Conservation (phyloP, 2,888 invertebrate genomes). For the Drosophila merina region DNA sequence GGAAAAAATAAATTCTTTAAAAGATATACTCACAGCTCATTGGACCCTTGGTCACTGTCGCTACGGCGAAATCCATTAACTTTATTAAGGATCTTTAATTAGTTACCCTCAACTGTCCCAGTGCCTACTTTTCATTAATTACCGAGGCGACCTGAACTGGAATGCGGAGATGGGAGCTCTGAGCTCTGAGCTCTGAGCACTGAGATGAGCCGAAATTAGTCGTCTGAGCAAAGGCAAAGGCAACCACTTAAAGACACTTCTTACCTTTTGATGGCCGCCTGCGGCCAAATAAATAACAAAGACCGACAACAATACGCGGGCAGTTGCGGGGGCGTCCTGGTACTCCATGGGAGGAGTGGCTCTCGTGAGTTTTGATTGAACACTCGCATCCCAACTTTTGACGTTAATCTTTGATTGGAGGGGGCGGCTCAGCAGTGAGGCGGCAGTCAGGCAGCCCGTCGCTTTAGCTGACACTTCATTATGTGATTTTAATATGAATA, state of each 20-base stretch:
- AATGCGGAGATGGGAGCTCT: conserved; percentile 23
- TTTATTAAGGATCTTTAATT: conserved; percentile 74
- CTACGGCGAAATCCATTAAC: conserved; percentile 59
- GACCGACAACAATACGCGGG: conserved; percentile 37
- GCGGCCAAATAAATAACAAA: conserved; percentile 58
- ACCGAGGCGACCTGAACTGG: conserved; percentile 53
- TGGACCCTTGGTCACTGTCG: conserved; percentile 28
- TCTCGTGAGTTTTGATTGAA: conserved; percentile 66
- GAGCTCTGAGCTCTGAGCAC: conserved; percentile 38
- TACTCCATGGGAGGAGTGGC: background rate
- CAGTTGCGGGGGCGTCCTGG: background rate
- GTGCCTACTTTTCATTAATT: conserved; percentile 74
- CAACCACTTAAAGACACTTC: conserved; percentile 52
- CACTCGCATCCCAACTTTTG: conserved; percentile 72
- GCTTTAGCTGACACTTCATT: conserved; percentile 76
- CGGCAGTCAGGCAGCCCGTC: conserved; percentile 12
- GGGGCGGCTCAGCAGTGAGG: conserved; percentile 3
- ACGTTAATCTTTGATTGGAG: conserved; percentile 73
- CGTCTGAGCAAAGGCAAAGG: conserved; percentile 20
- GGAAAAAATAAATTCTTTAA: conserved; percentile 39
- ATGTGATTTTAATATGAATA: conserved; percentile 75
- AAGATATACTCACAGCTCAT: conserved; percentile 56
- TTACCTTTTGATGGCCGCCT: conserved; percentile 66
- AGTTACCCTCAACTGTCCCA: conserved; percentile 49
- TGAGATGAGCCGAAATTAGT: conserved; percentile 32